phyloP scores from a whole-genome alignment of 1,140 invertebrate genomes.

The Drosophila lacteicornis region DNA sequence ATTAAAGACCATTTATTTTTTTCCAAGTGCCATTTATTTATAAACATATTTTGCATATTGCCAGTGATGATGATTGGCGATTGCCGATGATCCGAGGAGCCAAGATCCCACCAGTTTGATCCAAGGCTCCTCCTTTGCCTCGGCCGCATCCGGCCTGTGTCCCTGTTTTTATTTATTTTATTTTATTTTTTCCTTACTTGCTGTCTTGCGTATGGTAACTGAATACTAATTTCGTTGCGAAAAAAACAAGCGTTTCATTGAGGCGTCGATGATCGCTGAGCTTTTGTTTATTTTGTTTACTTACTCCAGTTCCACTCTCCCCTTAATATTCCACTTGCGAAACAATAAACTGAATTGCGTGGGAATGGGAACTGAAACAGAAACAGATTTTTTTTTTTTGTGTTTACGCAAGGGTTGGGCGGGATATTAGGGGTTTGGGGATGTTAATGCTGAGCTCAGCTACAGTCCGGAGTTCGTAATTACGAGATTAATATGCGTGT shows the following conservation, averaged over 20 bases:
- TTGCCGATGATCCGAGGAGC: conserved; percentile 21
- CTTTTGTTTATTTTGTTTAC: conserved; percentile 81
- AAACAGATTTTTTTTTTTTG: conserved; percentile 45
- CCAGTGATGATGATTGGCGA: conserved; percentile 35
- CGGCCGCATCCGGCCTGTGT: conserved; percentile 50
- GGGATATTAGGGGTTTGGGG: neutral
- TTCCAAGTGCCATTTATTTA: conserved; percentile 59
- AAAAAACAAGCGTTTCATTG: conserved; percentile 54
- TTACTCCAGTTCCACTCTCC: conserved; percentile 21
- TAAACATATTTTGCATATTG: conserved; percentile 59
- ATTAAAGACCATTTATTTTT: neutral
- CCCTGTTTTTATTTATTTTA: conserved; percentile 18
- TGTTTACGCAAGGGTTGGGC: conserved; percentile 29
- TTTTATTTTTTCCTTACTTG: conserved; percentile 17
- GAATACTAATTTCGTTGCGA: conserved; percentile 71
- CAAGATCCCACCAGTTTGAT: conserved; percentile 21
- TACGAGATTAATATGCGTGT: neutral
- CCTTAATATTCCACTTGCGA: conserved; percentile 20
- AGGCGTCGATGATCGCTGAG: conserved; percentile 71
- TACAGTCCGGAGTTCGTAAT: neutral
- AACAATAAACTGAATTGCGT: conserved; percentile 71
- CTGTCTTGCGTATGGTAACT: conserved; percentile 65
- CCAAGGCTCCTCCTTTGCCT: conserved; percentile 24
- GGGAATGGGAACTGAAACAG: conserved; percentile 69
- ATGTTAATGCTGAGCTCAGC: conserved; percentile 10